Percentiles rank a stretch among this genome's conserved stretches.
phyloP scores from a whole-genome alignment of 1,140 invertebrate species.

The Pomacea maculata region DNA sequence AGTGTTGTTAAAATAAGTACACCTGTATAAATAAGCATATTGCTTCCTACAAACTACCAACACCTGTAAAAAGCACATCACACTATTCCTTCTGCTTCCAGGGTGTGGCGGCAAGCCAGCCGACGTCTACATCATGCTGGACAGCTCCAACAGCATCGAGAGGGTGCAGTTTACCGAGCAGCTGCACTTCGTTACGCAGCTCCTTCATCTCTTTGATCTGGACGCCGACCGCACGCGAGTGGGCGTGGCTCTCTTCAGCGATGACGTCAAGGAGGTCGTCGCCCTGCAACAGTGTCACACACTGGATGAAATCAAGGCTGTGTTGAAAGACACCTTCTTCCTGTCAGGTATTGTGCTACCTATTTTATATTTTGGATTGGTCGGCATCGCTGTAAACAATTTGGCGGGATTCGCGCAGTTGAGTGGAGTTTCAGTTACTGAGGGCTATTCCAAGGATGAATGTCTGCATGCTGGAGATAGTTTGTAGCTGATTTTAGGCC shows the following conservation, averaged over 20 bases:
- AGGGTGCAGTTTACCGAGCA: conserved; percentile 44
- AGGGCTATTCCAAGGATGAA: too few relatives aligned
- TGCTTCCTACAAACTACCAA: too few relatives aligned
- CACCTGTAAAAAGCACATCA: neutral
- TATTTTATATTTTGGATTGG: too few relatives aligned
- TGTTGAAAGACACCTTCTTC: conserved; percentile 13
- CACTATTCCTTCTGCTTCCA: conserved; percentile 23
- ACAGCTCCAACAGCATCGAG: conserved; percentile 56
- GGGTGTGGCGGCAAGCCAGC: conserved; percentile 55
- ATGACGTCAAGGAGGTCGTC: conserved; percentile 37
- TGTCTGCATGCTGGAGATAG: too few relatives aligned
- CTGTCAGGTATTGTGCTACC: conserved; percentile 9
- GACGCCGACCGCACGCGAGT: conserved; percentile 36
- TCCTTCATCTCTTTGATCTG: conserved; percentile 48
- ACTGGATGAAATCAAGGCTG: neutral
- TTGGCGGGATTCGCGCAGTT: too few relatives aligned
- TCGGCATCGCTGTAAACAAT: too few relatives aligned
- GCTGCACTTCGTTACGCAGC: conserved; percentile 47
- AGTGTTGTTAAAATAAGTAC: too few relatives aligned
- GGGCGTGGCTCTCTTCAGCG: conserved; percentile 45
- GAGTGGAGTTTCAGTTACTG: too few relatives aligned
- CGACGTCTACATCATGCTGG: conserved; percentile 56
- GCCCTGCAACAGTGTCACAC: conserved; percentile 23
- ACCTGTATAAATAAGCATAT: too few relatives aligned
- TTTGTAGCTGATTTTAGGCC: too few relatives aligned